phyloP scores from a whole-genome alignment of 2,888 invertebrate species.

The Mythimna vitellina region DNA sequence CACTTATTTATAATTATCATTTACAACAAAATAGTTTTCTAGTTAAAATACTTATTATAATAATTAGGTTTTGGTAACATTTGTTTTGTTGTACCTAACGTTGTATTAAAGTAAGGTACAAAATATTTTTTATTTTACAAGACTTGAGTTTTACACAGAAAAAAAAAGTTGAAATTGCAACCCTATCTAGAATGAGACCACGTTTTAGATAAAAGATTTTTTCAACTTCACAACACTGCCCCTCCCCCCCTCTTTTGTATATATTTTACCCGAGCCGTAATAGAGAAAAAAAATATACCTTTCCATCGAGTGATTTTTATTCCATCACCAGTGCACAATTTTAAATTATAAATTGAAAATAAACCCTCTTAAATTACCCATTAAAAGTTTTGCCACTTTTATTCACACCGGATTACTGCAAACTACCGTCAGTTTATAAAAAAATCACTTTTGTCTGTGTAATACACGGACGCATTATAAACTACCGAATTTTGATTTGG shows the following conservation, averaged over 20 bases:
- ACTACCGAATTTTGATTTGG: background rate
- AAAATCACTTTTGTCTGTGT: background rate
- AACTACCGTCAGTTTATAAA: background rate
- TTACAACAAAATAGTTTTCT: slow-evolving; percentile 20
- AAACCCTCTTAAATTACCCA: too few relatives aligned
- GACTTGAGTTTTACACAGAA: slow-evolving; percentile 1
- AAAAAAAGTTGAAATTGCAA: background rate
- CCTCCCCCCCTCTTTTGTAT: too few relatives aligned
- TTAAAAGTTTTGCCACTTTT: background rate
- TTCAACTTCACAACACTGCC: background rate
- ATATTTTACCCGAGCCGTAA: background rate
- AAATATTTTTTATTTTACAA: slow-evolving; percentile 6
- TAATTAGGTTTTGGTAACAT: slow-evolving; percentile 62
- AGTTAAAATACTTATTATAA: slow-evolving; percentile 27
- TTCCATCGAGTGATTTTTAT: slow-evolving; percentile 1
- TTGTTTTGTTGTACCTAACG: slow-evolving; percentile 40
- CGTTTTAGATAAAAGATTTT: background rate
- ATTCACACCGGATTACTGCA: background rate
- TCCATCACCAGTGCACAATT: slow-evolving; percentile 10
- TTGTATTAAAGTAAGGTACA: slow-evolving; percentile 10
- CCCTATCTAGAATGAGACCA: slow-evolving; percentile 20
- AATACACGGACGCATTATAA: background rate
- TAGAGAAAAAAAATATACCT: background rate
- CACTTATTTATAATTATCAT: slow-evolving; percentile 1
- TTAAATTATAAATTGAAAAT: background rate